phyloP scores from a whole-genome alignment of 2,113 vertebrate species.

The Haliaeetus leucogaster region DNA sequence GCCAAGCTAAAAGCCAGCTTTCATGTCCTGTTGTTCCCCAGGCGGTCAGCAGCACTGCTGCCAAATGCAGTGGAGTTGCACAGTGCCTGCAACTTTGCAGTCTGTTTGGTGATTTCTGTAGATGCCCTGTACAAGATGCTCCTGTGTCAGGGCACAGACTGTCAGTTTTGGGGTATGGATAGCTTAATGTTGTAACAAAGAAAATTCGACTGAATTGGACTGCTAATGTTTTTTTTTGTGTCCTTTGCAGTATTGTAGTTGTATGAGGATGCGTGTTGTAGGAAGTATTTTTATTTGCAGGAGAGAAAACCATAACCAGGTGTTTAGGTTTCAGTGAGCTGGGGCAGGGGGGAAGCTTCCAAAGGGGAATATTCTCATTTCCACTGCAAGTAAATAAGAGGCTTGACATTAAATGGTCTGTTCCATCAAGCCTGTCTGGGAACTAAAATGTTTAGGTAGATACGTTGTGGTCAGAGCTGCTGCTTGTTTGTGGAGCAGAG shows the following conservation, averaged over 20 bases:
- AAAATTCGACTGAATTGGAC: background rate
- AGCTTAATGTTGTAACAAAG: background rate
- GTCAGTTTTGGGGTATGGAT: background rate
- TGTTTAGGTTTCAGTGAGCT: background rate
- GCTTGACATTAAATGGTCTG: background rate
- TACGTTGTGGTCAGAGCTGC: background rate
- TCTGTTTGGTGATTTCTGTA: too few species aligned
- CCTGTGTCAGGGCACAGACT: background rate
- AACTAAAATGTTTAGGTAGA: background rate
- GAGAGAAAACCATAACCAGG: background rate
- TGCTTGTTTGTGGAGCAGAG: background rate
- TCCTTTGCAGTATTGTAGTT: background rate
- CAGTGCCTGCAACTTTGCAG: background rate
- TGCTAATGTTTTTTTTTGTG: background rate
- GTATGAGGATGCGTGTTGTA: background rate
- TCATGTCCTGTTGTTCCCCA: background rate
- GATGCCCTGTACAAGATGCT: background rate
- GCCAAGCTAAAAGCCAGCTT: background rate
- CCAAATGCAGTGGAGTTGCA: too few species aligned
- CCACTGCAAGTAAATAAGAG: background rate
- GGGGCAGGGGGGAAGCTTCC: background rate
- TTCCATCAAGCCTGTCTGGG: background rate
- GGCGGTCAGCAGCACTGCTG: accelerated
- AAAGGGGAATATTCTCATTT: background rate
- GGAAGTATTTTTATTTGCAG: background rate